Conservation (phyloP, 2,113 vertebrate species). For the Oryzias celebensis region DNA sequence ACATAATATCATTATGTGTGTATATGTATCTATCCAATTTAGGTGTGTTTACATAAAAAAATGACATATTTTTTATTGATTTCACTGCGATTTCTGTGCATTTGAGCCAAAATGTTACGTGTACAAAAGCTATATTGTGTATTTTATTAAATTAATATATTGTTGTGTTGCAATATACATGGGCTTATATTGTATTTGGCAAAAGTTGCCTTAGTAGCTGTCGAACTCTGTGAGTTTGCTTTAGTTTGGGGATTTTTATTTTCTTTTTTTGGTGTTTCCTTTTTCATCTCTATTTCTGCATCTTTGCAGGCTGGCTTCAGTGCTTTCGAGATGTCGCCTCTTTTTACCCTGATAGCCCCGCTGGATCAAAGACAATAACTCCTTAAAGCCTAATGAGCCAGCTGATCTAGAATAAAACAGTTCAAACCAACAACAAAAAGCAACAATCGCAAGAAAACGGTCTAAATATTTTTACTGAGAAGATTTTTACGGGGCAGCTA, state of each 20-base stretch:
- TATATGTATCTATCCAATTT: constrained; percentile 99
- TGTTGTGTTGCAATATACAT: constrained; percentile 99
- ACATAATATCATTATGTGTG: constrained; percentile 96
- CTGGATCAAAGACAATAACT: constrained; percentile 84
- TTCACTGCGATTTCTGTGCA: constrained; percentile 99
- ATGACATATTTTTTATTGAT: constrained; percentile 99
- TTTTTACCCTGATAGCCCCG: constrained; percentile 89
- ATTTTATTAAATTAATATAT: constrained; percentile 99
- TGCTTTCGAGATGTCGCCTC: constrained; percentile 89
- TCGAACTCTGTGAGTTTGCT: constrained; percentile 99
- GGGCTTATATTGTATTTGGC: constrained; percentile 99
- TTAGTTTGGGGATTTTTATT: constrained; percentile 72
- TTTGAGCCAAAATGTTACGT: constrained; percentile 99
- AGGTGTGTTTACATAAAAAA: constrained; percentile 99
- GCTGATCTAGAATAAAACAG: constrained; percentile 66
- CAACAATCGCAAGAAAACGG: constrained; percentile 60
- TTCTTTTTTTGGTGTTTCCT: constrained; percentile 55
- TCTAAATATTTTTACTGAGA: constrained; percentile 82
- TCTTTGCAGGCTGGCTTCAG: constrained; percentile 87
- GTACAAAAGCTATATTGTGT: constrained; percentile 99
- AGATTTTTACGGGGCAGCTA: constrained; percentile 85
- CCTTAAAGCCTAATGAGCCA: constrained; percentile 86
- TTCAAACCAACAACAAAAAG: constrained; percentile 65
- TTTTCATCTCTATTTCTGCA: constrained; percentile 83
- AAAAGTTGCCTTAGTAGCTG: constrained; percentile 99